Percentiles rank a stretch among this genome's conserved stretches.
Evolutionary conservation across 2,113 vertebrate genomes (phyloP).

Genomic region (Lonchura striata): DNA sequence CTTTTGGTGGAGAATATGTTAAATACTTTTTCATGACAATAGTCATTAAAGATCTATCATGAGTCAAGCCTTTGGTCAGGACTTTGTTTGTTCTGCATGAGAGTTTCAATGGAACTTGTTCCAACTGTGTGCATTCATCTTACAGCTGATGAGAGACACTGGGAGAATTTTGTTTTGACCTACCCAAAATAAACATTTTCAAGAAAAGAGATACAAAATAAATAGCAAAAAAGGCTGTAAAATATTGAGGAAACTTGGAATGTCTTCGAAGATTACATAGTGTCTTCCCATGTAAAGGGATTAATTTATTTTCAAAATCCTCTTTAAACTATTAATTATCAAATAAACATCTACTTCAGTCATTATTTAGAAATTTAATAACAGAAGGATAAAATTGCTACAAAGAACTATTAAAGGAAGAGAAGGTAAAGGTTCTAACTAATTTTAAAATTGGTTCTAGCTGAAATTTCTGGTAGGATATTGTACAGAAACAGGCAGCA

Average conservation of each 20-base stretch:
- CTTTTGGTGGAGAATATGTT: not conserved
- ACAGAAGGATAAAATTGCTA: not conserved
- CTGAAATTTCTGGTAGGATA: not conserved
- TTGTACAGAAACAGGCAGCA: not conserved
- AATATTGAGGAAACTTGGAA: conserved; percentile 49
- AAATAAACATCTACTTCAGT: not conserved
- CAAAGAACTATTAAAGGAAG: not conserved
- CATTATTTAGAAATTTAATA: not conserved
- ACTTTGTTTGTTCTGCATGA: conserved; percentile 52
- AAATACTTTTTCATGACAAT: conserved; percentile 65
- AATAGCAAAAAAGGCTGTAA: conserved; percentile 52
- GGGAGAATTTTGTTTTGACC: conserved; percentile 61
- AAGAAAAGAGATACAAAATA: conserved; percentile 62
- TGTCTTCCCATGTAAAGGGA: conserved; percentile 31
- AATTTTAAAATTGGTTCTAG: not conserved
- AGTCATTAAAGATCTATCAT: conserved; percentile 66
- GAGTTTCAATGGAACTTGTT: conserved; percentile 43
- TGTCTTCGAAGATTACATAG: conserved; percentile 17
- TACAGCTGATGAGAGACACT: conserved; percentile 49
- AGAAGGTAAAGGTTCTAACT: not conserved
- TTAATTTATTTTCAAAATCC: conserved; percentile 21
- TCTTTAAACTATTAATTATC: conserved; percentile 25
- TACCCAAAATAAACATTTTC: conserved; percentile 58
- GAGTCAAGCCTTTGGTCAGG: conserved; percentile 43
- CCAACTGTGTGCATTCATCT: conserved; percentile 54